Percentiles rank a stretch among this genome's conserved stretches.
Conservation (phyloP, 1,140 invertebrate species). For the Hyphantria cunea region DNA sequence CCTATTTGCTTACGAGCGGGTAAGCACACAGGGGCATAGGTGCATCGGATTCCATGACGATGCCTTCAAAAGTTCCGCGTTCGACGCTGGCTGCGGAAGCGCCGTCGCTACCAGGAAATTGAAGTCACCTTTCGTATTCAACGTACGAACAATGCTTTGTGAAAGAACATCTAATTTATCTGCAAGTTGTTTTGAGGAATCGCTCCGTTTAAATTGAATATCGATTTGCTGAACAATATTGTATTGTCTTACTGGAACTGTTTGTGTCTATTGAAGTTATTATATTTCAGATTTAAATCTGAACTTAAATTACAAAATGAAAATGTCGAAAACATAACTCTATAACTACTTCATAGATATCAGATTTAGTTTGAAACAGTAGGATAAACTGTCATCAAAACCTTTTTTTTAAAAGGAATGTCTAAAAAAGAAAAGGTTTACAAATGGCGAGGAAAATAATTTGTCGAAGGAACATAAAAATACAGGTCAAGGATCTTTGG, state of each 20-base stretch:
- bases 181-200: constrained; percentile 65
- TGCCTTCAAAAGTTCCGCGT: constrained; percentile 70
- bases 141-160: constrained; percentile 72
- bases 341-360: background rate
- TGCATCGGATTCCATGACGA: constrained; percentile 70
- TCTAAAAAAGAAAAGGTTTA: too few relatives aligned
- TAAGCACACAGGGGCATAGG: constrained; percentile 61
- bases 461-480: too few relatives aligned
- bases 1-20: constrained; percentile 60
- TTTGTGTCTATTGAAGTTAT: constrained; percentile 2
- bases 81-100: constrained; percentile 57
- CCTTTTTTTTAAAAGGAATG: too few relatives aligned
- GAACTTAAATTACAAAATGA: background rate
- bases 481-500: too few relatives aligned
- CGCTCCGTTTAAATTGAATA: constrained; percentile 72
- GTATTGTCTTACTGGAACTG: constrained; percentile 27
- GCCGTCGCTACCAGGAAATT: constrained; percentile 70
- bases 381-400: too few relatives aligned
- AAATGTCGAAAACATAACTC: background rate
- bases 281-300: constrained; percentile 1
- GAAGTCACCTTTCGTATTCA: constrained; percentile 71
- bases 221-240: constrained; percentile 53
- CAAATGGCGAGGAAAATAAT: too few relatives aligned
- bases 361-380: too few relatives aligned
- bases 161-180: constrained; percentile 78